These are phyloP conservation scores for Leptinotarsa undecemlineata DNA, from an alignment of 1,140 invertebrate genomes.

Conservation along the genomic window DNA sequence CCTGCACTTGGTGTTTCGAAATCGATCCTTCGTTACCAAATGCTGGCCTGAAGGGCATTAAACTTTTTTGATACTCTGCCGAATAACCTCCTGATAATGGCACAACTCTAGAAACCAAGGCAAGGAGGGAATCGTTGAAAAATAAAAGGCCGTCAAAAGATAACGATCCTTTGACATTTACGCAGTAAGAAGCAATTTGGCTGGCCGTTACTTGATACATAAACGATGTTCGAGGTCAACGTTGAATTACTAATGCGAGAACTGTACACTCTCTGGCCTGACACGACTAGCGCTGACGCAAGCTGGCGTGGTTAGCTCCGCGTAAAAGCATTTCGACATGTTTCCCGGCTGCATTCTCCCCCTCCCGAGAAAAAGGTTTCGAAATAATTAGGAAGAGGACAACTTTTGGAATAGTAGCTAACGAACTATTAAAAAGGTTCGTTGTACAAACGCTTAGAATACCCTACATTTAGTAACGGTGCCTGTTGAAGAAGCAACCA, in stretches of 20 bases:
- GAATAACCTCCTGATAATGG: neutral
- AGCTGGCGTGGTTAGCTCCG: neutral
- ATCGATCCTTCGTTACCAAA: neutral
- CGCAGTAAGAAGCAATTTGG: neutral
- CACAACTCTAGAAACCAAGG: neutral
- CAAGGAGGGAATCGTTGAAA: neutral
- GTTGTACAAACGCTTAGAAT: no score
- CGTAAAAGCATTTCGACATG: neutral
- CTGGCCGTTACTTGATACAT: neutral
- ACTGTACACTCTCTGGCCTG: neutral
- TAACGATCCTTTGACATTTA: neutral
- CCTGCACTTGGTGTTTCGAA: neutral
- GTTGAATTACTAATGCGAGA: neutral
- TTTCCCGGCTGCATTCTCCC: neutral
- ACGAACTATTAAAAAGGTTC: no score
- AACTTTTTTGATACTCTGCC: neutral
- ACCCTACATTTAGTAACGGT: no score
- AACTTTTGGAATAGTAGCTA: no score
- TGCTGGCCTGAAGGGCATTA: neutral
- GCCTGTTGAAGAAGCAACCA: no score
- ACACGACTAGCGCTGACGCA: neutral
- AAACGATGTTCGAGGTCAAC: constrained; percentile 2
- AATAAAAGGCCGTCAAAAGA: neutral
- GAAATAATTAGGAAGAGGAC: no score
- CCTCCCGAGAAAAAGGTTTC: neutral